These are phyloP conservation scores for Anguilla obscura DNA, from an alignment of 2,797 vertebrate species.

Conservation along the genomic window DNA sequence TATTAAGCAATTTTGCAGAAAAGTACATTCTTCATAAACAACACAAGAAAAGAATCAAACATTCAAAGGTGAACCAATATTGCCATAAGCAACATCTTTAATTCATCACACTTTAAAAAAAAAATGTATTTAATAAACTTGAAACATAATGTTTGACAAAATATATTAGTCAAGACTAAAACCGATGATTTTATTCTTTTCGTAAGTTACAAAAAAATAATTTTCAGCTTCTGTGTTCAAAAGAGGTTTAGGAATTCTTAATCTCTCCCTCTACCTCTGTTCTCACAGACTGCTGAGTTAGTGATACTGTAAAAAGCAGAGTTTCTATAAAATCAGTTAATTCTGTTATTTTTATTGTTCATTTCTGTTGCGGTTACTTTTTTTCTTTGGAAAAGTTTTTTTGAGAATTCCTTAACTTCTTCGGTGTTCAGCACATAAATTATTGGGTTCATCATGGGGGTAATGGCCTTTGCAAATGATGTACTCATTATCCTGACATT, in stretches of 20 bases:
- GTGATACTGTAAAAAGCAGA: not conserved
- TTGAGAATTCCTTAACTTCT: slow-evolving; percentile 30
- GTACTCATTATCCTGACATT: slow-evolving; percentile 39
- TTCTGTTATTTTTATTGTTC: not conserved
- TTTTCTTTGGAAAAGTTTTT: slow-evolving; percentile 19
- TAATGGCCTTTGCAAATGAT: slow-evolving; percentile 37
- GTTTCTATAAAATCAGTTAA: not conserved
- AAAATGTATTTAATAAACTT: not conserved
- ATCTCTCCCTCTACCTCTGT: not conserved
- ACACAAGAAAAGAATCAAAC: no score
- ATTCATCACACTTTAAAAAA: no score
- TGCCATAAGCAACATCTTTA: no score
- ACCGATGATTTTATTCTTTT: not conserved
- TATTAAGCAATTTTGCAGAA: no score
- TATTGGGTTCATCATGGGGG: slow-evolving; percentile 48
- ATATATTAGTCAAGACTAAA: not conserved
- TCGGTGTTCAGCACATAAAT: slow-evolving; percentile 44
- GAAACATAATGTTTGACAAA: not conserved
- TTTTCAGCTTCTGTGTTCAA: no score
- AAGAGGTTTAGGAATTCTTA: no score
- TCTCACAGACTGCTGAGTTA: not conserved
- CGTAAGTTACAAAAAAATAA: no score
- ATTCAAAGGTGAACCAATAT: no score
- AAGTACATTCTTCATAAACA: no score
- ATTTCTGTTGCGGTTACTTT: not conserved